A percentile compares a stretch with the other conserved stretches of the same genome.
Evolutionary conservation across 2,888 invertebrate species (phyloP).

Genomic region (Pinctada fucata): DNA sequence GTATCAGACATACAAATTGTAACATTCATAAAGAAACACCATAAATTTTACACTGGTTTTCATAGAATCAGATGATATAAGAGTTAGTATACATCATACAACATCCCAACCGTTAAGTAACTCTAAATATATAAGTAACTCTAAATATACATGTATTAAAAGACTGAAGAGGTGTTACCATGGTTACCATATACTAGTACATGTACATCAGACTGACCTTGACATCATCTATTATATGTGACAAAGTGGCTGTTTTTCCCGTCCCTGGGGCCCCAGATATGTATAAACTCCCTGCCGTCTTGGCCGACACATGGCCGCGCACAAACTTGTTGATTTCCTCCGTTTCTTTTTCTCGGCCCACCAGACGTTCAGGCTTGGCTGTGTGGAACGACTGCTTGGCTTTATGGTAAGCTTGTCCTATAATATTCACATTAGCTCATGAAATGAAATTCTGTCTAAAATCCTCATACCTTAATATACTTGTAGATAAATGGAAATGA

Average conservation of each 20-base stretch:
- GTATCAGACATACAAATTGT: too few species aligned
- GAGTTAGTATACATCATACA: too few species aligned
- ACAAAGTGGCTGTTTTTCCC: slow-evolving; percentile 94
- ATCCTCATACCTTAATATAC: too few species aligned
- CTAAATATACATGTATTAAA: too few species aligned
- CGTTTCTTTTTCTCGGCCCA: slow-evolving; percentile 89
- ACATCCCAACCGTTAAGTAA: too few species aligned
- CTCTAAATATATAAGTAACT: too few species aligned
- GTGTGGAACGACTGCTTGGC: slow-evolving; percentile 80
- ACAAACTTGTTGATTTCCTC: slow-evolving; percentile 85
- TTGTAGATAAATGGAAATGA: neutral
- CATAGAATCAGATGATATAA: too few species aligned
- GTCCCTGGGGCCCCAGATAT: slow-evolving; percentile 98
- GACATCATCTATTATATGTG: slow-evolving; percentile 84
- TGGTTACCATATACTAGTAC: slow-evolving; percentile 51
- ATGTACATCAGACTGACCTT: slow-evolving; percentile 78
- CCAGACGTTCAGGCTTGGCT: slow-evolving; percentile 77
- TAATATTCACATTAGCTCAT: too few species aligned
- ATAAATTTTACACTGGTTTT: too few species aligned
- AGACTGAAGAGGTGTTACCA: slow-evolving; percentile 1
- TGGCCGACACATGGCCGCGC: slow-evolving; percentile 81
- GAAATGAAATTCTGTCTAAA: neutral
- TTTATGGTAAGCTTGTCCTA: slow-evolving; percentile 65
- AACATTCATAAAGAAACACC: too few species aligned
- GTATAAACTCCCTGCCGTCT: slow-evolving; percentile 89